These are phyloP conservation scores for Cuniculus paca DNA, from an alignment of 2,797 vertebrate species.

Conservation along the genomic window DNA sequence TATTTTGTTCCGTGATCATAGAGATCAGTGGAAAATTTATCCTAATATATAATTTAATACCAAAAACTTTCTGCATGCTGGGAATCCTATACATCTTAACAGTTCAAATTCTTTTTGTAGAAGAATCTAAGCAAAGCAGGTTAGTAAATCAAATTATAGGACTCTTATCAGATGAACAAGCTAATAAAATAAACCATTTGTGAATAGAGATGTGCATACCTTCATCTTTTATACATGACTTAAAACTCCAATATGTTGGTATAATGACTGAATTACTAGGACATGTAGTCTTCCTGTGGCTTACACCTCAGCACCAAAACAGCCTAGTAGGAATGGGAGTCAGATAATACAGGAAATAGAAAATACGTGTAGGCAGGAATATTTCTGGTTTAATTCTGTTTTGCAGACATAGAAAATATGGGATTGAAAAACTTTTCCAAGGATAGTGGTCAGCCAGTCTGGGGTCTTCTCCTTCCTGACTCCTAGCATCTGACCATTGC, in stretches of 20 bases:
- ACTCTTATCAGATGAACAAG: background rate
- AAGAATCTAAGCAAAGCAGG: background rate
- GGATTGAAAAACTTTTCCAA: background rate
- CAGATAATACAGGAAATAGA: background rate
- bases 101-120: background rate
- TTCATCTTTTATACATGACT: constrained; percentile 29
- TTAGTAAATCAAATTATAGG: background rate
- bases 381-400: background rate
- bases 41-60: constrained; percentile 2
- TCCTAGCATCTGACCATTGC: background rate
- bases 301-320: background rate
- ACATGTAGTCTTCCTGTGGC: background rate
- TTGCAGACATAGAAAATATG: background rate
- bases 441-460: background rate
- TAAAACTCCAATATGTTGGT: background rate
- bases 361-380: background rate
- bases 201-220: background rate
- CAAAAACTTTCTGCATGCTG: background rate
- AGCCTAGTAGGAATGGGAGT: background rate
- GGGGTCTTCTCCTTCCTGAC: background rate
- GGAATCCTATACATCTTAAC: background rate
- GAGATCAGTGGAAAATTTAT: background rate
- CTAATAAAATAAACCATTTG: background rate
- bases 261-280: background rate
- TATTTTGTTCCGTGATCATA: constrained; percentile 70